phyloP scores from a whole-genome alignment of 2,113 vertebrate species.

The Periophthalmus modestus region DNA sequence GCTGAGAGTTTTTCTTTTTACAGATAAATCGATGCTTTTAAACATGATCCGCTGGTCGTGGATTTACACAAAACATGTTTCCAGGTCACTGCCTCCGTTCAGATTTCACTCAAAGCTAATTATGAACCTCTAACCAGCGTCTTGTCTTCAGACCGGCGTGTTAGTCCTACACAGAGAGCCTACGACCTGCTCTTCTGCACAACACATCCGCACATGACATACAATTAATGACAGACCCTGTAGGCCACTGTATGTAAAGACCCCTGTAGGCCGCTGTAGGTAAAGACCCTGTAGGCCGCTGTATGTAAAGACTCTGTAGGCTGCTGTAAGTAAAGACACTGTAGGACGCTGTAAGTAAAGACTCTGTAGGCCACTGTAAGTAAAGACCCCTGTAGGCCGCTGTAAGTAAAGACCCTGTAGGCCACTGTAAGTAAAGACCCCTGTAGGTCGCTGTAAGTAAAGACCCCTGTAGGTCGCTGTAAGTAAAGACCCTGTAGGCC shows the following conservation, averaged over 20 bases:
- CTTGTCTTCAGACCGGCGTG: neutral
- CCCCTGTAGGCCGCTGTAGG: too few species aligned
- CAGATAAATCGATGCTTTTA: too few species aligned
- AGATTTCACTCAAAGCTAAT: neutral
- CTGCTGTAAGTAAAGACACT: too few species aligned
- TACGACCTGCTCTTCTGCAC: neutral
- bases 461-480: neutral
- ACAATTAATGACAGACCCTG: neutral
- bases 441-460: too few species aligned
- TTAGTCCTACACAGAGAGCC: neutral
- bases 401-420: neutral
- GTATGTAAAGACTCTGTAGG: too few species aligned
- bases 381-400: neutral
- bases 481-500: too few species aligned
- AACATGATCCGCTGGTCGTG: neutral
- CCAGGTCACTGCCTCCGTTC: neutral
- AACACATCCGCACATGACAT: neutral
- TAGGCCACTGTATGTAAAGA: too few species aligned
- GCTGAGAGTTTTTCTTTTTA: too few species aligned
- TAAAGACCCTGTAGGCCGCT: too few species aligned
- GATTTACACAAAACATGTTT: neutral
- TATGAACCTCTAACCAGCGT: neutral
- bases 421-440: too few species aligned
- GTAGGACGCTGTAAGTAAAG: neutral
- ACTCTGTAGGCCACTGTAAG: too few species aligned